These are phyloP conservation scores for Junonia oenone DNA, from an alignment of 2,888 invertebrate species.

Conservation along the genomic window DNA sequence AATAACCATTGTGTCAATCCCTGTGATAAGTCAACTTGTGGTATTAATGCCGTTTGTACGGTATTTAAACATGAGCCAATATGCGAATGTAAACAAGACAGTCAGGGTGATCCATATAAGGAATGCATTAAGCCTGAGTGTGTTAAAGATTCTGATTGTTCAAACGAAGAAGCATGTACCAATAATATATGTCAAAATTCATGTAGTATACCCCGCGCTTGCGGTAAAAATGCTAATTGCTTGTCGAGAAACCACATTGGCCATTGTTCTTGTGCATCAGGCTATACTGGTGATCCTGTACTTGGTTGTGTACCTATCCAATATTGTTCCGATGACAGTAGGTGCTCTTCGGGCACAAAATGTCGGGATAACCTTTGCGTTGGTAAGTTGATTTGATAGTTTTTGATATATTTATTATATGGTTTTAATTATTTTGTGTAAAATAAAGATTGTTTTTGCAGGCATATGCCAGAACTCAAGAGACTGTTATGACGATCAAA, in stretches of 20 bases:
- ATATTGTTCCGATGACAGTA: conserved; percentile 88
- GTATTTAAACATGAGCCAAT: conserved; percentile 84
- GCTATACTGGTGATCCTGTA: conserved; percentile 91
- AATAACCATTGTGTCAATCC: conserved; percentile 89
- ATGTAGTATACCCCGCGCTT: conserved; percentile 88
- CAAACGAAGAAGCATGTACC: conserved; percentile 85
- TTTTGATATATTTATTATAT: background rate
- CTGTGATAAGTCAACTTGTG: conserved; percentile 84
- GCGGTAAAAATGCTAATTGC: conserved; percentile 90
- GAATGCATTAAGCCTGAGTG: conserved; percentile 89
- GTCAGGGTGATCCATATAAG: conserved; percentile 86
- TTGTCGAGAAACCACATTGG: conserved; percentile 87
- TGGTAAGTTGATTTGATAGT: conserved; percentile 65
- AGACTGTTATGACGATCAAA: conserved; percentile 91
- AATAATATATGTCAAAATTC: conserved; percentile 90
- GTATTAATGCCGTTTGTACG: conserved; percentile 86
- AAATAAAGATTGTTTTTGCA: conserved; percentile 44
- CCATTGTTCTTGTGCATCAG: conserved; percentile 89
- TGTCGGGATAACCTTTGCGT: conserved; percentile 91
- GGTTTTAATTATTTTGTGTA: background rate
- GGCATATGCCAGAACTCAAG: conserved; percentile 88
- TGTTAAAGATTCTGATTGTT: conserved; percentile 87
- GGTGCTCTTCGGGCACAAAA: conserved; percentile 91
- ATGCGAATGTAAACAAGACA: conserved; percentile 87
- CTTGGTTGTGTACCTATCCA: conserved; percentile 91